A percentile compares a stretch with the other conserved stretches of the same genome.
These are phyloP conservation scores for Sceloporus undulatus DNA, from an alignment of 2,113 vertebrate genomes.

Conservation along the genomic window DNA sequence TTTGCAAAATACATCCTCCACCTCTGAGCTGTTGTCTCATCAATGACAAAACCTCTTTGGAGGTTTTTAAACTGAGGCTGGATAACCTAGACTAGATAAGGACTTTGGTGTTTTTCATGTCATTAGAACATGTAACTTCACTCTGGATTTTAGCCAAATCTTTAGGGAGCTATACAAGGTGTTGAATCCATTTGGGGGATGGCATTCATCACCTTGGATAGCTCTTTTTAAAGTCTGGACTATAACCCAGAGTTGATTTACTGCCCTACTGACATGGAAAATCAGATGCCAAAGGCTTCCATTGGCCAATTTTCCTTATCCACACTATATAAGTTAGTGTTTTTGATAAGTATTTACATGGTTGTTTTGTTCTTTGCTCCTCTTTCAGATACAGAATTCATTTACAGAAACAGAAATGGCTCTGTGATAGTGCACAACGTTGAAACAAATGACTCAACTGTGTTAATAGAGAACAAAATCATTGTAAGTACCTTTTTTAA, in stretches of 20 bases:
- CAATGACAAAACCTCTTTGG: neutral
- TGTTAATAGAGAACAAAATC: slow-evolving; percentile 94
- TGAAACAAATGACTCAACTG: slow-evolving; percentile 83
- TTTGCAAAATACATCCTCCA: neutral
- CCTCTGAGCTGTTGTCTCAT: neutral
- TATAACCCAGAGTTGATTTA: too few species aligned
- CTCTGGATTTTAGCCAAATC: neutral
- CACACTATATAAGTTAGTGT: too few species aligned
- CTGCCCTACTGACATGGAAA: too few species aligned
- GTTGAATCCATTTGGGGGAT: too few species aligned
- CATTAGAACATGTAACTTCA: neutral
- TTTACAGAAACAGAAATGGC: slow-evolving; percentile 90
- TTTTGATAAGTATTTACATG: too few species aligned
- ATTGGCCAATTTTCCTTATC: too few species aligned
- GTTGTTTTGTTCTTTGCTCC: slow-evolving; percentile 43
- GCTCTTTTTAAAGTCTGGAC: too few species aligned
- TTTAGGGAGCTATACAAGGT: too few species aligned
- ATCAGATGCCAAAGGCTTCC: too few species aligned
- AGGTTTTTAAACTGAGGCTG: too few species aligned
- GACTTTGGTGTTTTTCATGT: slow-evolving; percentile 33
- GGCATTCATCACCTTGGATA: too few species aligned
- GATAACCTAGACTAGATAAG: too few species aligned
- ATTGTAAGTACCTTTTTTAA: slow-evolving; percentile 88
- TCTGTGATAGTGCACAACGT: slow-evolving; percentile 89
- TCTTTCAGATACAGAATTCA: slow-evolving; percentile 87